Base-by-base conservation (phyloP, 2,888 invertebrate species). In the Lepidonotus clava region DNA sequence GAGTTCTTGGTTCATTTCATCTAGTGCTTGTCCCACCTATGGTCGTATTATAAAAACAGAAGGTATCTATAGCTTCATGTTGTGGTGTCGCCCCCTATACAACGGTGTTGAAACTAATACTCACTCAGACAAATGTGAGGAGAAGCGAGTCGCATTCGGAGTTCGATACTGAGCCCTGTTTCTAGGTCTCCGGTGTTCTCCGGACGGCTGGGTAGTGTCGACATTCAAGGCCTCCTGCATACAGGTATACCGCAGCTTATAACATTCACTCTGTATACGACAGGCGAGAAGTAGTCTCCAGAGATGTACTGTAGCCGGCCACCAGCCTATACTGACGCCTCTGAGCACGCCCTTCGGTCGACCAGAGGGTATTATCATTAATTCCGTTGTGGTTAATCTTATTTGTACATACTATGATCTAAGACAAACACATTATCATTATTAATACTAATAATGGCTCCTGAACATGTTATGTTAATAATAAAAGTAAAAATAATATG, bases 381-480 rank as follows among this genome's bases (percentile, higher is more conserved):
- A 56, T 56, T 56, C n/a, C 56, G 5, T 71, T 34, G 71, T 71
- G 36, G 71, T 24, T 71, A 36, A 34, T 38, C 71, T 38, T 34
- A 34, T 71, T 71, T 71, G 71, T 71, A 71, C 71, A 71, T 71
- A 71, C 14, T 36, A 71, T 71, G 21, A 71, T 71, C 38, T 71
- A 36, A 8, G 71, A 71, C 34, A 5, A 71, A 71, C 71, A 36
- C 38, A 34, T 71, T 36, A 71, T 71, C 4, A 71, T 36, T 34
- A 71, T 38, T 38, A 71, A 21, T 34, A 71, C 71, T 71, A 71
- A 71, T 71, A 36, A 71, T 71, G 71, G 71, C 34, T 71, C 71
- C 71, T 36, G 71, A 71, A 71, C 71, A 71, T 71, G 38, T 71
- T 71, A 71, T 71, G 71, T 71, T 71, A 24, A 71, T 71, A 71